A percentile compares a stretch with the other conserved stretches of the same genome.
These are phyloP conservation scores for Phrynocephalus guinanensis DNA, from an alignment of 2,797 vertebrate genomes.

Conservation along the genomic window DNA sequence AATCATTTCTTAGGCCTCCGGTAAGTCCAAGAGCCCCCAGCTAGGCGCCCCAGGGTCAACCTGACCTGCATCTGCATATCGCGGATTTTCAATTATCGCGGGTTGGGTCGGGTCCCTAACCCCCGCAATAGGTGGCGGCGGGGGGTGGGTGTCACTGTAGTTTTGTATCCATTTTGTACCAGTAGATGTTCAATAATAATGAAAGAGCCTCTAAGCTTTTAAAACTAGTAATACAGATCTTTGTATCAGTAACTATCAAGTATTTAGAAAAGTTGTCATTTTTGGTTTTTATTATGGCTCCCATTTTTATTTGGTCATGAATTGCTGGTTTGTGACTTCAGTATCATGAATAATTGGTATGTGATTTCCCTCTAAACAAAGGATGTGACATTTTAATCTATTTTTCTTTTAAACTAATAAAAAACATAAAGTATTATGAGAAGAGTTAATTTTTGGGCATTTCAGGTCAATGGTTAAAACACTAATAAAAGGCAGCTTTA, in stretches of 20 bases:
- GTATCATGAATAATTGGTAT: slow-evolving; percentile 32
- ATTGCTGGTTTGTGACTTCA: slow-evolving; percentile 8
- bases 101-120: no score
- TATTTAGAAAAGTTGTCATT: not conserved
- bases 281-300: slow-evolving; percentile 15
- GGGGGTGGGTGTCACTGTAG: not conserved
- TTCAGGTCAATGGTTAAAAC: no score
- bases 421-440: slow-evolving; percentile 10
- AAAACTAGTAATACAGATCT: slow-evolving; percentile 19
- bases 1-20: no score
- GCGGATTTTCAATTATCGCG: no score
- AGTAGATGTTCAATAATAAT: slow-evolving; percentile 9
- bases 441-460: slow-evolving; percentile 16
- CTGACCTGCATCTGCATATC: no score
- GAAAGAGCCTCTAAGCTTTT: not conserved
- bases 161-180: not conserved
- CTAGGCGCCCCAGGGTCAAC: no score
- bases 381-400: slow-evolving; percentile 20
- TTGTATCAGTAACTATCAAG: slow-evolving; percentile 28
- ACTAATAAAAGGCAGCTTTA: no score
- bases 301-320: slow-evolving; percentile 42
- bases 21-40: no score
- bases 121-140: no score
- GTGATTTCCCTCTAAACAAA: slow-evolving; percentile 28
- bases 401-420: slow-evolving; percentile 34